Evolutionary conservation across 1,140 invertebrate species (phyloP), one percentile per base, ranked within the genome.

Genomic region (Plutomurus gul): DNA sequence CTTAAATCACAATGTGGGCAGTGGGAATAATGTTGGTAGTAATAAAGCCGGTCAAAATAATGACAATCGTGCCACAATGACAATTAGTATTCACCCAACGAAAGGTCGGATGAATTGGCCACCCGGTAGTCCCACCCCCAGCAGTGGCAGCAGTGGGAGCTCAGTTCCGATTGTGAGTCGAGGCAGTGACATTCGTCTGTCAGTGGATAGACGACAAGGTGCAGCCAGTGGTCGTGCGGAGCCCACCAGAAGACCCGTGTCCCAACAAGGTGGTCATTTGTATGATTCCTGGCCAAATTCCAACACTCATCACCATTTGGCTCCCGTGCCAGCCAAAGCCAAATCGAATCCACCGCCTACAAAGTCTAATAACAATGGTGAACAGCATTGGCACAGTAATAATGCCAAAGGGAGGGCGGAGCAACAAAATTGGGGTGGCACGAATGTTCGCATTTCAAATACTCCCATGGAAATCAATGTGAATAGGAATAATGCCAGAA

Each of bases 221-320:
- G 30, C 56, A 1, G 11, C 56, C 4, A 65, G n/a, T 27, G 27
- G 11, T 33, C 36, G 70, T 18, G 47, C 39, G 39, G 77, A 56
- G 6, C 74, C 70, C 0, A 72, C 70, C 25, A 51, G 30, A 25
- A 39, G 81, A 47, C 82, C 80, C 30, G 81, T 82, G 8, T 82
- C 82, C 13, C 82, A 84, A 72, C 81, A 82, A 27, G 71, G 79
- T 18, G 81, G 81, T 56, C 79, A 82, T 22, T 76, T 84, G 22
- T 75, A 81, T 13, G 83, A 84, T 56, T 84, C 83, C n/a, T 84
- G 83, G 83, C 83, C 83, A 5, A 84, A 84, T 76, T 51, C 80
- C 10, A 84, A 84, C 56, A 80, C 81, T 33, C 83, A 84, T 77
- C 83, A 84, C 43, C 81, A 81, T 56, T 51, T 84, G 27, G 76